Percentiles rank a stretch among this genome's conserved stretches.
phyloP scores from a whole-genome alignment of 2,113 vertebrate genomes.

The Macquaria australasica region DNA sequence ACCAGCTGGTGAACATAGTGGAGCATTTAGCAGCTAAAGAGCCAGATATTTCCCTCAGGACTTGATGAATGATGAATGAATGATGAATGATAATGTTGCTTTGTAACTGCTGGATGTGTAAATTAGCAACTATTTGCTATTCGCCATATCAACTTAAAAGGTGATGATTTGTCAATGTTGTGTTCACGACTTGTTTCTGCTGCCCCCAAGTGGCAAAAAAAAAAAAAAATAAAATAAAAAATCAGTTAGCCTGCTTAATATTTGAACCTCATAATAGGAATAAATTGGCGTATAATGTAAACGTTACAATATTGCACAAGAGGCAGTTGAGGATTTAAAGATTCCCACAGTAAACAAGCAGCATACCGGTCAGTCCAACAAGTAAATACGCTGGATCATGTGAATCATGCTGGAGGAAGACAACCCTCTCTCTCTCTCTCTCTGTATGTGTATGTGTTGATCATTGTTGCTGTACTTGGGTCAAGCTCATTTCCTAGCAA shows the following conservation, averaged over 20 bases:
- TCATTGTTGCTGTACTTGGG: constrained; percentile 25
- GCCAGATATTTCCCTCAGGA: background rate
- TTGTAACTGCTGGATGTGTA: background rate
- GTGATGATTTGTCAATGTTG: no score
- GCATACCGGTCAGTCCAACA: background rate
- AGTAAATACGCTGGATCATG: background rate
- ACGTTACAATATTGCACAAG: background rate
- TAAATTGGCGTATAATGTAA: background rate
- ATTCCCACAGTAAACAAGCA: background rate
- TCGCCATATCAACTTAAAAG: background rate
- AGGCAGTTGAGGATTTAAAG: background rate
- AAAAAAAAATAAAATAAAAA: no score
- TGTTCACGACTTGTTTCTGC: no score
- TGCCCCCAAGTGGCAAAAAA: no score
- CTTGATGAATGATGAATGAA: no score
- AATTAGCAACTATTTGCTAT: background rate
- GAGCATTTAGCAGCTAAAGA: background rate
- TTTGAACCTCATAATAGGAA: background rate
- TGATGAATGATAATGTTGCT: no score
- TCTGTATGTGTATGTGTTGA: background rate
- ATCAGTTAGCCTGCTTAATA: no score
- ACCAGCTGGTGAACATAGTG: background rate
- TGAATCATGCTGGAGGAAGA: background rate
- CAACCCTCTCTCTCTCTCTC: background rate
- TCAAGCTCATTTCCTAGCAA: constrained; percentile 43